These are phyloP conservation scores for Zaprionus ghesquierei DNA, from an alignment of 1,140 invertebrate species.

Conservation along the genomic window DNA sequence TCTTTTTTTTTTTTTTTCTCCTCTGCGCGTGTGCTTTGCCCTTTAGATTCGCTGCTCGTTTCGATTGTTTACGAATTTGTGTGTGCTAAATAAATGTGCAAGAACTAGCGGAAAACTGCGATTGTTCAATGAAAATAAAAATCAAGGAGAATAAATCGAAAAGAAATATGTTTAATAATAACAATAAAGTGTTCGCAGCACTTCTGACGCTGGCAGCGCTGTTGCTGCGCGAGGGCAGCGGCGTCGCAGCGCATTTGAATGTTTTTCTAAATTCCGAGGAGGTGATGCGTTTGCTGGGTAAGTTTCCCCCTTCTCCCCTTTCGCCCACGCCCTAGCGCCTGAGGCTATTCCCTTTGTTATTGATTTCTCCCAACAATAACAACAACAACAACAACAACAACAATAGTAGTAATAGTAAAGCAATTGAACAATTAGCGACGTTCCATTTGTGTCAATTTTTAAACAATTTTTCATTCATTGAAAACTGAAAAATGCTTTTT, in stretches of 20 bases:
- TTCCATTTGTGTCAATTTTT: slow-evolving; percentile 49
- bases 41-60: slow-evolving; percentile 33
- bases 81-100: slow-evolving; percentile 58
- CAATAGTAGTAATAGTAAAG: slow-evolving; percentile 13
- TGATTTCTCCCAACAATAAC: slow-evolving; percentile 53
- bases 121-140: slow-evolving; percentile 43
- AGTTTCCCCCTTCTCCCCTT: slow-evolving; percentile 40
- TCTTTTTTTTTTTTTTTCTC: too few relatives aligned
- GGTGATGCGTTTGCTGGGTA: slow-evolving; percentile 82
- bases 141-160: slow-evolving; percentile 25
- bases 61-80: slow-evolving; percentile 70
- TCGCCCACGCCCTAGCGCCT: neutral
- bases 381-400: slow-evolving; percentile 29
- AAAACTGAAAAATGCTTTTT: slow-evolving; percentile 46
- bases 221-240: slow-evolving; percentile 42
- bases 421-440: slow-evolving; percentile 44
- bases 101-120: slow-evolving; percentile 44
- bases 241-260: slow-evolving; percentile 78
- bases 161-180: slow-evolving; percentile 34
- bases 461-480: slow-evolving; percentile 36
- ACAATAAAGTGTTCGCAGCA: slow-evolving; percentile 28
- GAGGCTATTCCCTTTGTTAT: slow-evolving; percentile 45
- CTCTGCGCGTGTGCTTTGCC: slow-evolving; percentile 48
- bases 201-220: slow-evolving; percentile 51
- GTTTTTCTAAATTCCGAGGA: slow-evolving; percentile 82